Evolutionary conservation across 2,113 vertebrate species (phyloP).

Genomic region (Anguilla japonica): DNA sequence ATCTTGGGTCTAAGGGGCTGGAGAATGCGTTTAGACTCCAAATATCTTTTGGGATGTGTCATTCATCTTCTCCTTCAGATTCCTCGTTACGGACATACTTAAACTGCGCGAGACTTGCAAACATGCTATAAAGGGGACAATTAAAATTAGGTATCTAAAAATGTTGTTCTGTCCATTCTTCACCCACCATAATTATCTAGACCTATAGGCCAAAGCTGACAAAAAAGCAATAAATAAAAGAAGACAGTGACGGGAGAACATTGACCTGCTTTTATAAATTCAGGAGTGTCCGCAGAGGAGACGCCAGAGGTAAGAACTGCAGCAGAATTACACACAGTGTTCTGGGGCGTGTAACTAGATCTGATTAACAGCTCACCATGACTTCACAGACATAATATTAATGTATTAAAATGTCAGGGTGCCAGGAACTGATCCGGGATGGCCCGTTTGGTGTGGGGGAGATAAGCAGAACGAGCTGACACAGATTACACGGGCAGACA

Average conservation of each 20-base stretch:
- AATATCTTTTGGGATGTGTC: not conserved
- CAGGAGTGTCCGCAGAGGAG: conserved; percentile 56
- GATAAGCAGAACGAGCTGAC: conserved; percentile 72
- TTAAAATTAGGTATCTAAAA: not conserved
- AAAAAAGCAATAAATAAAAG: too few relatives aligned
- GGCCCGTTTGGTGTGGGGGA: conserved; percentile 49
- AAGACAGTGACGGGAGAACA: too few relatives aligned
- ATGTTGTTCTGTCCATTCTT: too few relatives aligned
- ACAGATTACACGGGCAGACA: conserved; percentile 64
- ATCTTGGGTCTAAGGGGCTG: not conserved
- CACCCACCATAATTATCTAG: too few relatives aligned
- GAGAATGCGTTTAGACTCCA: not conserved
- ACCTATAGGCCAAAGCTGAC: too few relatives aligned
- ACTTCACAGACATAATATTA: conserved; percentile 79
- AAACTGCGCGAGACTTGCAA: not conserved
- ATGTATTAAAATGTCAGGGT: conserved; percentile 79
- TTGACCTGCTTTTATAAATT: conserved; percentile 44
- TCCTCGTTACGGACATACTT: not conserved
- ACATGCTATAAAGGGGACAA: not conserved
- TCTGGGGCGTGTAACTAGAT: conserved; percentile 71
- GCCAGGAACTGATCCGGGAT: conserved; percentile 62
- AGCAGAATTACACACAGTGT: conserved; percentile 73
- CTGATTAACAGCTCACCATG: conserved; percentile 80
- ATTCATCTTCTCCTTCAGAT: not conserved
- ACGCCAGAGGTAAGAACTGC: conserved; percentile 68